Conservation (phyloP, 2,797 vertebrate genomes). For the Anabas testudineus region DNA sequence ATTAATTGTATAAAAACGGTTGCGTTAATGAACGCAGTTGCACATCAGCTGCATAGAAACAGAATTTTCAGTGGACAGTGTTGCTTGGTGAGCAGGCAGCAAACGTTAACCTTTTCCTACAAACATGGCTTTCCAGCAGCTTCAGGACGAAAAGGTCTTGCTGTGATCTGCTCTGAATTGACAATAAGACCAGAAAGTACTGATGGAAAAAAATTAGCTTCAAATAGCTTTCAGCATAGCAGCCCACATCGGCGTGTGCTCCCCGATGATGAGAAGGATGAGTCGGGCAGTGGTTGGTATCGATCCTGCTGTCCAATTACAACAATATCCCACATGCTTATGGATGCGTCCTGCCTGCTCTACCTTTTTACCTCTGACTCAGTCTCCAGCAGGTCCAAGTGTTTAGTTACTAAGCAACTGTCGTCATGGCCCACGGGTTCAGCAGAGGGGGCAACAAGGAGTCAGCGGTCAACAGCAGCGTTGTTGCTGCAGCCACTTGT, state of each 20-base stretch:
- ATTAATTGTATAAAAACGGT: no score
- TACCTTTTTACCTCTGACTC: slow-evolving; percentile 24
- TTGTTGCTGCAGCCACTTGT: background rate
- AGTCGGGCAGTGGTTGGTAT: slow-evolving; percentile 9
- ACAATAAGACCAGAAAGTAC: background rate
- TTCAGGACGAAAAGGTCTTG: background rate
- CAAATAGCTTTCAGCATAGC: slow-evolving; percentile 24
- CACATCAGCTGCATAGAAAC: no score
- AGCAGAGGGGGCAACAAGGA: background rate
- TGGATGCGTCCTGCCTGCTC: slow-evolving; percentile 11
- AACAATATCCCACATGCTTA: slow-evolving; percentile 7
- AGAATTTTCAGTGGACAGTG: no score
- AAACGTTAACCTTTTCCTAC: background rate
- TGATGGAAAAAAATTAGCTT: slow-evolving; percentile 17
- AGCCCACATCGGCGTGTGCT: slow-evolving; percentile 2
- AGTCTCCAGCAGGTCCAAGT: slow-evolving; percentile 17
- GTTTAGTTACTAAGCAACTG: slow-evolving; percentile 66
- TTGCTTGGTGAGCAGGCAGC: slow-evolving; percentile 1
- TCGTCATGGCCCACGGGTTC: slow-evolving; percentile 2
- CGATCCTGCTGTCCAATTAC: slow-evolving; percentile 35
- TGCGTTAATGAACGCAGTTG: no score
- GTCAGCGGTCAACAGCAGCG: background rate
- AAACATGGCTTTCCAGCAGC: slow-evolving; percentile 4
- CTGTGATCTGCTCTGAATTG: slow-evolving; percentile 18
- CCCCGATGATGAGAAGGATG: slow-evolving; percentile 17